Evolutionary conservation across 2,888 invertebrate genomes (phyloP).

Genomic region (Nomada lathburiana): DNA sequence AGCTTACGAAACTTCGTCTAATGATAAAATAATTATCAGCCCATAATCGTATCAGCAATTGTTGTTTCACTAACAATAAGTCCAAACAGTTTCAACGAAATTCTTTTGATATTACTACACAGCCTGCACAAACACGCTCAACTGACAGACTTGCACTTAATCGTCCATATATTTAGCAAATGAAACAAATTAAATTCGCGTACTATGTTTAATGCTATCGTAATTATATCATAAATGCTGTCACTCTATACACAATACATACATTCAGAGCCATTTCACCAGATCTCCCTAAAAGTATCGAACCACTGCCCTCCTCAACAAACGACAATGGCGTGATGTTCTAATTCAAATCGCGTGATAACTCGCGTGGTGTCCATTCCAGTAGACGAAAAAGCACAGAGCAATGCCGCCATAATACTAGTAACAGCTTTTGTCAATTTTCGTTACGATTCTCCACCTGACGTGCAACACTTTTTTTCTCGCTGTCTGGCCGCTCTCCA

Average conservation of each 20-base stretch:
- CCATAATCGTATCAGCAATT: too few species aligned
- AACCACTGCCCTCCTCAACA: too few species aligned
- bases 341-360: not conserved
- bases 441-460: slow-evolving; percentile 1
- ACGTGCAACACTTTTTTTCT: slow-evolving; percentile 52
- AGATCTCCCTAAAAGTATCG: not conserved
- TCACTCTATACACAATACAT: not conserved
- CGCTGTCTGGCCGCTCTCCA: slow-evolving; percentile 30
- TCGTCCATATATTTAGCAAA: too few species aligned
- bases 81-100: too few species aligned
- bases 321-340: slow-evolving; percentile 69
- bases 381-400: not conserved
- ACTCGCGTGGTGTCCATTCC: not conserved
- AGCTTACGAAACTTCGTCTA: not conserved
- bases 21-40: too few species aligned
- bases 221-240: not conserved
- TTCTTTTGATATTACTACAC: too few species aligned
- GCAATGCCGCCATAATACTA: not conserved
- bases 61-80: too few species aligned
- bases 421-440: slow-evolving; percentile 23
- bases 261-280: too few species aligned
- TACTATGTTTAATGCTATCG: too few species aligned
- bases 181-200: too few species aligned
- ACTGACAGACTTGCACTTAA: too few species aligned
- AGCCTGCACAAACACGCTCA: too few species aligned